Evolutionary conservation across 2,888 invertebrate genomes (phyloP).

Genomic region (Sesia bembeciformis): DNA sequence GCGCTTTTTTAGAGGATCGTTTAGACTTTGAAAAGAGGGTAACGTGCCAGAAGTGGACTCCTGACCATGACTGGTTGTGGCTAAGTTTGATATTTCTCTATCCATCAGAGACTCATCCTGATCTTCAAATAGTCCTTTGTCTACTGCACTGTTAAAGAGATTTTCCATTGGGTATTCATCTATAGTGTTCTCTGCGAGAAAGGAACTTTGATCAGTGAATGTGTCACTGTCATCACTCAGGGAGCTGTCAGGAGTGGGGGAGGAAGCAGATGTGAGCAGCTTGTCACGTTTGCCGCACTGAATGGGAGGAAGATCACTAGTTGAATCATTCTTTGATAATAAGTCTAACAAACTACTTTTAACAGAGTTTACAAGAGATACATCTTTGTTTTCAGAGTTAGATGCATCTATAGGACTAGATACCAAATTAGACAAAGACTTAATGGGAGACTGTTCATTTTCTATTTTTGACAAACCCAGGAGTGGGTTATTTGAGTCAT

Average conservation of each 20-base stretch:
- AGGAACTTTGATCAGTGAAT: slow-evolving; percentile 65
- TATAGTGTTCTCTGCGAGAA: slow-evolving; percentile 62
- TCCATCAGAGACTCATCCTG: slow-evolving; percentile 67
- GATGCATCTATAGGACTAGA: slow-evolving; percentile 67
- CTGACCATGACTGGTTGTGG: slow-evolving; percentile 63
- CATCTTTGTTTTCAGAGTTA: slow-evolving; percentile 35
- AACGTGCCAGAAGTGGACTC: slow-evolving; percentile 48
- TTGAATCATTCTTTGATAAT: slow-evolving; percentile 47
- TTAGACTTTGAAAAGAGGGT: slow-evolving; percentile 62
- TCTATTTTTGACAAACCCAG: slow-evolving; percentile 17
- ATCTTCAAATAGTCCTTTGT: slow-evolving; percentile 63
- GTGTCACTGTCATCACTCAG: slow-evolving; percentile 63
- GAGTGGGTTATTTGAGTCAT: slow-evolving; percentile 37
- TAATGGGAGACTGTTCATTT: slow-evolving; percentile 74
- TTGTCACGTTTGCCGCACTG: slow-evolving; percentile 47
- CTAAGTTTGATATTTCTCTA: slow-evolving; percentile 64
- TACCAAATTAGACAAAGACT: slow-evolving; percentile 77
- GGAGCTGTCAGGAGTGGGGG: slow-evolving; percentile 56
- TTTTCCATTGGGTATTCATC: slow-evolving; percentile 71
- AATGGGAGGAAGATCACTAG: slow-evolving; percentile 44
- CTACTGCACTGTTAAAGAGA: slow-evolving; percentile 64
- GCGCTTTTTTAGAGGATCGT: slow-evolving; percentile 63
- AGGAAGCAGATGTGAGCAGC: slow-evolving; percentile 32
- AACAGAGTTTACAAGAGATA: slow-evolving; percentile 44
- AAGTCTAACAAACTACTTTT: slow-evolving; percentile 63